phyloP scores from a whole-genome alignment of 2,888 invertebrate species.

The Cataglyphis rosenhaueri region DNA sequence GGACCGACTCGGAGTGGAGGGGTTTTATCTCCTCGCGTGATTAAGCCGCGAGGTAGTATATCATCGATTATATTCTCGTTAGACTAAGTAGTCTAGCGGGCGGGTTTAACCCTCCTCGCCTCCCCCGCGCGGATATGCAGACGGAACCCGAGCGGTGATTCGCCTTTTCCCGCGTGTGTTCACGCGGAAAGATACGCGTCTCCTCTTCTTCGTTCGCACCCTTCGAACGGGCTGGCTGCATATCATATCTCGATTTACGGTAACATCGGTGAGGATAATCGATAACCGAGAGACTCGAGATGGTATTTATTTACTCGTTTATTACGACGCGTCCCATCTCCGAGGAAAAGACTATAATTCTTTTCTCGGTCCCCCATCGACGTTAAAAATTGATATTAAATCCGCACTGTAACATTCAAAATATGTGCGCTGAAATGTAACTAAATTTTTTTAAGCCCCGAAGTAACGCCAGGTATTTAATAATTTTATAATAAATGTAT shows the following conservation, averaged over 20 bases:
- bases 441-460: background rate
- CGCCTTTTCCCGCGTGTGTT: slow-evolving; percentile 56
- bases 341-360: background rate
- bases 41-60: slow-evolving; percentile 79
- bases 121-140: background rate
- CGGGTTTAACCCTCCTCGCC: slow-evolving; percentile 7
- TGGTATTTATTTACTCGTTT: slow-evolving; percentile 56
- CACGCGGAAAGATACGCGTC: slow-evolving; percentile 74
- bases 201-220: slow-evolving; percentile 57
- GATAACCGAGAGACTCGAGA: slow-evolving; percentile 56
- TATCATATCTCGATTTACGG: slow-evolving; percentile 71
- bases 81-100: slow-evolving; percentile 75
- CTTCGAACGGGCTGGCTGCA: slow-evolving; percentile 40
- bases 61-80: slow-evolving; percentile 83
- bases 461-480: slow-evolving; percentile 2
- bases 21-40: slow-evolving; percentile 82
- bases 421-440: background rate
- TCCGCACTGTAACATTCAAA: background rate
- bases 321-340: slow-evolving; percentile 18
- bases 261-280: slow-evolving; percentile 53
- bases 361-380: background rate
- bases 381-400: background rate
- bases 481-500: background rate
- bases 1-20: slow-evolving; percentile 50
- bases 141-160: slow-evolving; percentile 36